Percentiles rank a stretch among this genome's conserved stretches.
Evolutionary conservation across 2,888 invertebrate species (phyloP).

Genomic region (Limnephilus marmoratus): DNA sequence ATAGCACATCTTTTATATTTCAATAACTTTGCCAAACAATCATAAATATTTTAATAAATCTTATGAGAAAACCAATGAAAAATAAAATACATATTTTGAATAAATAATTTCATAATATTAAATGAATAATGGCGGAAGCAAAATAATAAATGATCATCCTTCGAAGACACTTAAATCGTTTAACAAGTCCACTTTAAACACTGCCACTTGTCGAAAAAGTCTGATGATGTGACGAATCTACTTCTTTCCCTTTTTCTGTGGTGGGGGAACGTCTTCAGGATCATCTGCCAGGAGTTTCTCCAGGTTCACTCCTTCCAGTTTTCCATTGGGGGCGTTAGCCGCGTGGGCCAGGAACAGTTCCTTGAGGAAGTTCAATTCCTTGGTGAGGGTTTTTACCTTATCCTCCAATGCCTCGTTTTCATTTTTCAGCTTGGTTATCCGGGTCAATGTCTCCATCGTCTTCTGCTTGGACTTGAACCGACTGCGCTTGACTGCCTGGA

Average conservation of each 20-base stretch:
- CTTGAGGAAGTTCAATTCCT: constrained; percentile 88
- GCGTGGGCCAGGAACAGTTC: constrained; percentile 90
- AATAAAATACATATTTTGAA: background rate
- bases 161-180: background rate
- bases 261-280: constrained; percentile 66
- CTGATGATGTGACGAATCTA: background rate
- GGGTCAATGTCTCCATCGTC: constrained; percentile 85
- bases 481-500: constrained; percentile 89
- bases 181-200: background rate
- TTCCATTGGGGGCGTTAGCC: constrained; percentile 78
- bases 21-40: too few relatives aligned
- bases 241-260: background rate
- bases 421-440: constrained; percentile 85
- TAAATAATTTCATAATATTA: background rate
- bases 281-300: constrained; percentile 78
- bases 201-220: background rate
- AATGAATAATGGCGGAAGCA: background rate
- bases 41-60: too few relatives aligned
- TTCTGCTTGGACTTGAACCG: constrained; percentile 87
- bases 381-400: constrained; percentile 88
- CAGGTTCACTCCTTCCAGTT: constrained; percentile 78
- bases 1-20: too few relatives aligned
- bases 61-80: too few relatives aligned
- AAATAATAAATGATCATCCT: background rate
- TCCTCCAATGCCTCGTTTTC: constrained; percentile 89